A percentile compares a stretch with the other conserved stretches of the same genome.
Evolutionary conservation across 1,140 invertebrate species (phyloP).

Genomic region (Reticulitermes speratus): DNA sequence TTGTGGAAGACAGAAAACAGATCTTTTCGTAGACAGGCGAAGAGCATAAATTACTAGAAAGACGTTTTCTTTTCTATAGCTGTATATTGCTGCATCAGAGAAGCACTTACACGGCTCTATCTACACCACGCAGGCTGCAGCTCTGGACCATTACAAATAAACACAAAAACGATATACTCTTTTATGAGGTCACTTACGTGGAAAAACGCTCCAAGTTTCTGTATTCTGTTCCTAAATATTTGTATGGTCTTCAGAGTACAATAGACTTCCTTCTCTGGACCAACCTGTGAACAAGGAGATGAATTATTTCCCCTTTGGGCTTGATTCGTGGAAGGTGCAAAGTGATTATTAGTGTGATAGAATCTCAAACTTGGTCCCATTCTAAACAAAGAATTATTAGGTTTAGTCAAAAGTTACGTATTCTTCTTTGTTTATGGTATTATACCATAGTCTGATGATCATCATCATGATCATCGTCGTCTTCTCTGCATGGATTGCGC

Average conservation of each 20-base stretch:
- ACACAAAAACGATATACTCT: neutral
- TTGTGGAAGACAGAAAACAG: slow-evolving; percentile 15
- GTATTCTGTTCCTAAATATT: neutral
- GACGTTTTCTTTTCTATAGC: slow-evolving; percentile 9
- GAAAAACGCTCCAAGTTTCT: neutral
- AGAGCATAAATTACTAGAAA: neutral
- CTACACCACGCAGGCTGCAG: slow-evolving; percentile 6
- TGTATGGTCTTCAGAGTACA: neutral
- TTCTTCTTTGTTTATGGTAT: no score
- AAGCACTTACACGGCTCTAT: neutral
- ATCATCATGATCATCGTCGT: no score
- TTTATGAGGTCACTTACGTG: neutral
- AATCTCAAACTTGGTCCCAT: no score
- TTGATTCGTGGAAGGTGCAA: no score
- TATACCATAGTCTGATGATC: no score
- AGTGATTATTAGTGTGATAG: no score
- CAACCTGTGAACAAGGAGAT: no score
- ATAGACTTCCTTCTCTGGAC: no score
- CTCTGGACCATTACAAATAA: neutral
- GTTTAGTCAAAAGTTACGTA: no score
- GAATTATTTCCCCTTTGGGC: no score
- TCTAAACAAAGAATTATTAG: no score
- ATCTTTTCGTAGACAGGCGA: neutral
- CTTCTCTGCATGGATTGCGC: no score
- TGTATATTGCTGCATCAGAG: neutral